phyloP scores from a whole-genome alignment of 2,113 vertebrate species.

The Pogonocichla stellata region DNA sequence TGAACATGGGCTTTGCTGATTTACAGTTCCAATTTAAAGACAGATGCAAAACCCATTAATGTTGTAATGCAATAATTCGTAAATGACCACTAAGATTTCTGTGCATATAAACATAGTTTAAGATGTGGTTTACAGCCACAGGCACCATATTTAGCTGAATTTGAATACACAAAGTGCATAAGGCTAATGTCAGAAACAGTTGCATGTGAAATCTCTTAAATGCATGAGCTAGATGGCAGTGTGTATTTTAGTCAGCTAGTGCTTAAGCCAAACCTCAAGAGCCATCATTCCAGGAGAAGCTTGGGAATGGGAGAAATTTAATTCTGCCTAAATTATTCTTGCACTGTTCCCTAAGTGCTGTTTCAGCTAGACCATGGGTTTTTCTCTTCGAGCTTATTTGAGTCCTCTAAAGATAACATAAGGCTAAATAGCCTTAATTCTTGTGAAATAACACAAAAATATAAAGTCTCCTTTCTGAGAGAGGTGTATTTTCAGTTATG shows the following conservation, averaged over 20 bases:
- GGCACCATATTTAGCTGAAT: not conserved
- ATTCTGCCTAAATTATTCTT: not conserved
- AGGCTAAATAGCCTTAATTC: not conserved
- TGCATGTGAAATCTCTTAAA: not conserved
- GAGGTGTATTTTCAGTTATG: not conserved
- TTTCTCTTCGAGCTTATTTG: not conserved
- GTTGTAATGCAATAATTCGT: not conserved
- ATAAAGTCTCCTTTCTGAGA: not conserved
- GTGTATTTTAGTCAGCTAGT: not conserved
- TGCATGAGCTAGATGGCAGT: not conserved
- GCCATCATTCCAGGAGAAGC: not conserved
- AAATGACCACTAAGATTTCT: not conserved
- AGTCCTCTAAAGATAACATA: not conserved
- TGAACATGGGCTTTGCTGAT: not conserved
- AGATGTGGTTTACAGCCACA: not conserved
- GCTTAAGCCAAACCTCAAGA: not conserved
- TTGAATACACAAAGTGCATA: not conserved
- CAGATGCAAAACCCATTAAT: not conserved
- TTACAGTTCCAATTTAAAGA: not conserved
- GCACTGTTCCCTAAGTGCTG: not conserved
- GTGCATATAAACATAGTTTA: not conserved
- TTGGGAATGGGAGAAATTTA: not conserved
- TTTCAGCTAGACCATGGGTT: not conserved
- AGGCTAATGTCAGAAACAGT: not conserved
- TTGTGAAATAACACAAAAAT: not conserved